These are phyloP conservation scores for Columba guinea DNA, from an alignment of 2,797 vertebrate genomes.

Conservation along the genomic window DNA sequence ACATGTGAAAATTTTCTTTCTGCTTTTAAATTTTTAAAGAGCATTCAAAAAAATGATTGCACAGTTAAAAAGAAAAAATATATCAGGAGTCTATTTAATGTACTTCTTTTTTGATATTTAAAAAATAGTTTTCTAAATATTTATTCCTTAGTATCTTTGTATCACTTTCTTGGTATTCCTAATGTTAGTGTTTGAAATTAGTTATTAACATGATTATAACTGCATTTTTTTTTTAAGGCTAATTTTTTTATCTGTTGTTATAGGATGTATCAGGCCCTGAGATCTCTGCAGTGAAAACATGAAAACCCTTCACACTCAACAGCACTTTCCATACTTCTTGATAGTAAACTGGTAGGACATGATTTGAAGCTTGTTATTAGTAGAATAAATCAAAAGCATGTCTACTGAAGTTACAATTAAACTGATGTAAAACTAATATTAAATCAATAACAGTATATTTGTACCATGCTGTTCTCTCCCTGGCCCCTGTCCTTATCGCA, in stretches of 20 bases:
- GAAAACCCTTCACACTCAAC: not conserved
- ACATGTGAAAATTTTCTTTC: not conserved
- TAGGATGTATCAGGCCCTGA: not conserved
- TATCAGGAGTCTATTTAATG: rapidly evolving
- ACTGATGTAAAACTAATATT: not conserved
- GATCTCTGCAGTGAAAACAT: not conserved
- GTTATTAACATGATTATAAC: not conserved
- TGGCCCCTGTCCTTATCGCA: not conserved
- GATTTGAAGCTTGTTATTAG: not conserved
- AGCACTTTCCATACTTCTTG: not conserved
- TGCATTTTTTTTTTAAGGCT: not conserved
- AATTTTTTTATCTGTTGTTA: not conserved
- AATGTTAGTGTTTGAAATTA: not conserved
- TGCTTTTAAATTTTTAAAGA: not conserved
- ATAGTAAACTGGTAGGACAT: not conserved
- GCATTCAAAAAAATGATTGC: not conserved
- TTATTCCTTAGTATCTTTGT: not conserved
- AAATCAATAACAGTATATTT: not conserved
- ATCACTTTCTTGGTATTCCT: not conserved
- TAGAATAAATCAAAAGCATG: not conserved
- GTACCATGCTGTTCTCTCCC: rapidly evolving
- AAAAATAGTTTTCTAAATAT: not conserved
- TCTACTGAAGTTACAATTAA: not conserved
- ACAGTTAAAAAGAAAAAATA: not conserved
- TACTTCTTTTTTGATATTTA: not conserved